These are phyloP conservation scores for Sinonovacula constricta DNA, from an alignment of 1,140 invertebrate genomes.

Conservation along the genomic window DNA sequence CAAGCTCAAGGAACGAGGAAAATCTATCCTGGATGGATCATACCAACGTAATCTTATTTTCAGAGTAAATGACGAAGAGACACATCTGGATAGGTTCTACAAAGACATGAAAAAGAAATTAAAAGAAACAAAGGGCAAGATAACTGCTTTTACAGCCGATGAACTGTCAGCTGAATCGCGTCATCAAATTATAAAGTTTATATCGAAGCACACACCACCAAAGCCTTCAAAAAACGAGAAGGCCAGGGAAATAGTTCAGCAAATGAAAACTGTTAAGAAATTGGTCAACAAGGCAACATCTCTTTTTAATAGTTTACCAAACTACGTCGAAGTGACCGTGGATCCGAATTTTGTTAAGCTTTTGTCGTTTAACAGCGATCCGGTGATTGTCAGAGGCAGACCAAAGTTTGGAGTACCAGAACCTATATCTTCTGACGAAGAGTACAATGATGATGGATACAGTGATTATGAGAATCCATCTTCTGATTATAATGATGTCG, in stretches of 20 bases:
- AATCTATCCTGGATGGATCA: conserved; percentile 32
- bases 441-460: conserved; percentile 9
- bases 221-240: conserved; percentile 18
- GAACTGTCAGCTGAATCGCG: conserved; percentile 32
- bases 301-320: conserved; percentile 27
- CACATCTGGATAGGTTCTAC: conserved; percentile 28
- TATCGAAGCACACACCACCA: conserved; percentile 9
- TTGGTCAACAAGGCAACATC: neutral
- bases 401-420: conserved; percentile 21
- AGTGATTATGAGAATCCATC: too few species aligned
- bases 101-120: conserved; percentile 38
- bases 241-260: conserved; percentile 29
- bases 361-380: conserved; percentile 25
- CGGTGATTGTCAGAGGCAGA: conserved; percentile 34
- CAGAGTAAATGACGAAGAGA: conserved; percentile 38
- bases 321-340: conserved; percentile 38
- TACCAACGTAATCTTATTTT: conserved; percentile 28
- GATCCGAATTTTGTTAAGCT: conserved; percentile 30
- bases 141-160: conserved; percentile 41
- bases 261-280: conserved; percentile 25
- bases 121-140: conserved; percentile 24
- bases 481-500: conserved; percentile 1
- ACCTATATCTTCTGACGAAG: conserved; percentile 29
- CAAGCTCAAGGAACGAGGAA: neutral
- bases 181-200: conserved; percentile 23